Percentiles rank a stretch among this genome's conserved stretches.
Conservation (phyloP, 2,113 vertebrate species). For the Spermophilus dauricus region DNA sequence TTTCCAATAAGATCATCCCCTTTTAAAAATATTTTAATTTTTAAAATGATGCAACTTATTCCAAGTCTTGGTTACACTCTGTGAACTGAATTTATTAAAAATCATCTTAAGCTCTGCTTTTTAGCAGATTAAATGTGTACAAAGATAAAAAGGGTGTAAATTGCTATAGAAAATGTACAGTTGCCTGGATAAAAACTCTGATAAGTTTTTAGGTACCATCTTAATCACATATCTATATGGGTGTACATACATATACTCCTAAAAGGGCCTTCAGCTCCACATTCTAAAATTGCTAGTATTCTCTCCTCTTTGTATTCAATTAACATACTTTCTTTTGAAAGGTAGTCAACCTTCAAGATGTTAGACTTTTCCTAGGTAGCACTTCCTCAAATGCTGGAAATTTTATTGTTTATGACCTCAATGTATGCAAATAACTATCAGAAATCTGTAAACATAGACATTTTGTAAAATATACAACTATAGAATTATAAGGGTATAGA, state of each 20-base stretch:
- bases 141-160: neutral
- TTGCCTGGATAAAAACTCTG: neutral
- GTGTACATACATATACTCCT: neutral
- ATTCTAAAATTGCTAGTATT: neutral
- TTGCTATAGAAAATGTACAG: neutral
- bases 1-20: neutral
- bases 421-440: no score
- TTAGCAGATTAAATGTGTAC: neutral
- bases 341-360: neutral
- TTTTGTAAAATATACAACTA: no score
- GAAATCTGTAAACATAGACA: no score
- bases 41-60: neutral
- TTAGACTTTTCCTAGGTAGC: neutral
- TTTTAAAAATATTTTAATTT: neutral
- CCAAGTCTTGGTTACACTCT: neutral
- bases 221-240: neutral
- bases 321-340: neutral
- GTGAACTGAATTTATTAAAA: conserved; percentile 8
- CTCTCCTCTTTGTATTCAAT: neutral
- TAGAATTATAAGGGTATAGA: neutral
- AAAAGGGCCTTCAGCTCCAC: neutral
- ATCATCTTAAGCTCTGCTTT: neutral
- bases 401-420: neutral
- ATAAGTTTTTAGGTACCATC: neutral
- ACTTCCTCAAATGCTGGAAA: neutral